Conservation (phyloP, 2,113 vertebrate species). For the Centropristis striata region DNA sequence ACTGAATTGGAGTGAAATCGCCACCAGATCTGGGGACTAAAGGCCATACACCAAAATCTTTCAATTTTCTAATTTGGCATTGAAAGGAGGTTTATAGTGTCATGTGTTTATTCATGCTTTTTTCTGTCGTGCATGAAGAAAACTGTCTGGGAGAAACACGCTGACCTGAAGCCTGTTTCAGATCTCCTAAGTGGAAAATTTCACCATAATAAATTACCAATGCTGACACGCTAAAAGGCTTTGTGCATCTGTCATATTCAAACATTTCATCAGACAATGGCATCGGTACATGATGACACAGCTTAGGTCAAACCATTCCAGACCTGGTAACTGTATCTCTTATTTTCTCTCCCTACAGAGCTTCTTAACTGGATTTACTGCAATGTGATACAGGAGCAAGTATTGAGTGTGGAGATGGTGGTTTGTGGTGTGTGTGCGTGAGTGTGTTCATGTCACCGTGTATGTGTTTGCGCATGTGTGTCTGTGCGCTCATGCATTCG, state of each 20-base stretch:
- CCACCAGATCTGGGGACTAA: not conserved
- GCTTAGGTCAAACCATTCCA: slow-evolving; percentile 80
- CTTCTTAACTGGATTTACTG: slow-evolving; percentile 80
- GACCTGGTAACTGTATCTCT: slow-evolving; percentile 77
- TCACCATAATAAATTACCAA: slow-evolving; percentile 60
- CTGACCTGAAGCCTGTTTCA: slow-evolving; percentile 20
- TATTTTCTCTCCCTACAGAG: slow-evolving; percentile 72
- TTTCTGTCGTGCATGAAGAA: slow-evolving; percentile 16
- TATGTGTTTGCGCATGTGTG: slow-evolving; percentile 15
- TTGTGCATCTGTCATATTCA: slow-evolving; percentile 74
- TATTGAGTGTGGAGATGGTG: slow-evolving; percentile 52
- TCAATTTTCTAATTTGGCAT: not conserved
- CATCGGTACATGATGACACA: slow-evolving; percentile 69
- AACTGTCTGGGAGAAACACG: slow-evolving; percentile 17
- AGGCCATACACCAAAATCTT: slow-evolving; percentile 3
- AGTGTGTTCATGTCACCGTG: not conserved
- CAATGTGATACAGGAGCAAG: slow-evolving; percentile 78
- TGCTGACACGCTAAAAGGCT: slow-evolving; percentile 59
- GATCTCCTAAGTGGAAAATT: slow-evolving; percentile 48
- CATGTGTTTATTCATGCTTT: not conserved
- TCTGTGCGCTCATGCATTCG: slow-evolving; percentile 21
- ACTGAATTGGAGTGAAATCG: slow-evolving; percentile 38
- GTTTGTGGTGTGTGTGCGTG: slow-evolving; percentile 27
- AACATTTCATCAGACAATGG: slow-evolving; percentile 77
- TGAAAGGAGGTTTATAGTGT: slow-evolving; percentile 2